Evolutionary conservation across 2,888 invertebrate genomes (phyloP).

Genomic region (Aleiodes leptofemur): DNA sequence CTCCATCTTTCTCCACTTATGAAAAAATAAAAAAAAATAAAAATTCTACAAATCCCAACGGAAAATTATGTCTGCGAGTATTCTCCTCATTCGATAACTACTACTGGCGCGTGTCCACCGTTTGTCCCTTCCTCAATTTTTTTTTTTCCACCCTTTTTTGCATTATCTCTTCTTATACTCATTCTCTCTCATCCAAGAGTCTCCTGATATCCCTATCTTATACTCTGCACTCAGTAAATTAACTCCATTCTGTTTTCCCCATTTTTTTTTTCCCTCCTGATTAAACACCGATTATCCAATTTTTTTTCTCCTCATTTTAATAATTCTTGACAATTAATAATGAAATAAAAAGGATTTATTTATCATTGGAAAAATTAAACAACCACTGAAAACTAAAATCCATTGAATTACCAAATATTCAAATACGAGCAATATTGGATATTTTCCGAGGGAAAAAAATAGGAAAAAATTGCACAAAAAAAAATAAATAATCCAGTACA

Average conservation of each 20-base stretch:
- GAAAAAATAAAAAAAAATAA: constrained; percentile 4
- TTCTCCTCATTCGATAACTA: constrained; percentile 7
- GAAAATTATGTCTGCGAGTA: constrained; percentile 27
- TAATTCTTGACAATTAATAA: no score
- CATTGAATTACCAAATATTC: no score
- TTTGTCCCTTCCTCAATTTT: constrained; percentile 15
- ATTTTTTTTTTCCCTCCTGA: background rate
- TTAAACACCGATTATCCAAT: constrained; percentile 12
- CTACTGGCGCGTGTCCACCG: constrained; percentile 38
- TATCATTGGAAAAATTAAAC: no score
- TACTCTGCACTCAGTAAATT: constrained; percentile 35
- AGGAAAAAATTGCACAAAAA: background rate
- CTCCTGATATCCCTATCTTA: constrained; percentile 27
- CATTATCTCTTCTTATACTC: constrained; percentile 53
- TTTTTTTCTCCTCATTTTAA: no score
- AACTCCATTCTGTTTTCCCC: background rate
- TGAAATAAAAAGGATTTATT: no score
- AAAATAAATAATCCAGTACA: constrained; percentile 24
- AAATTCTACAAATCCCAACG: background rate
- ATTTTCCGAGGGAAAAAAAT: background rate
- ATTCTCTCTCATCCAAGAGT: constrained; percentile 2
- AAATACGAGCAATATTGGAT: background rate
- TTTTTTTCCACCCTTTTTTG: constrained; percentile 48
- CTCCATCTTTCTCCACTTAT: constrained; percentile 42
- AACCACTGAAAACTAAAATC: no score